phyloP scores from a whole-genome alignment of 2,888 invertebrate genomes.

The Tetramorium bicarinatum region DNA sequence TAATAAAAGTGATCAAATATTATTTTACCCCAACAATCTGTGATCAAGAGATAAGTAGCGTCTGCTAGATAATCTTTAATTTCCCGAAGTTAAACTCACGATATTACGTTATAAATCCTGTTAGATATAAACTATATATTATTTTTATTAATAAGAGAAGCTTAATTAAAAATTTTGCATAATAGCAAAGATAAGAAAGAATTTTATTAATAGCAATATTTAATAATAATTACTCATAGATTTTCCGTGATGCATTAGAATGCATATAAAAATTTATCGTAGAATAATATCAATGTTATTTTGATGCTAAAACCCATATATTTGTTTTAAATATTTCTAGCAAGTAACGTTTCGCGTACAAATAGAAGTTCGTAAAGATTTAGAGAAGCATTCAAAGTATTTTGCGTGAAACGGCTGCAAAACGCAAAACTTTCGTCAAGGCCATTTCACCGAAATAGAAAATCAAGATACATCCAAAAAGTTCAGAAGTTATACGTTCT shows the following conservation, averaged over 20 bases:
- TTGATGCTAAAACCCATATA: not conserved
- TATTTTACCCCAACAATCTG: constrained; percentile 9
- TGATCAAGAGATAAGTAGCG: constrained; percentile 25
- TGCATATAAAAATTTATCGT: not conserved
- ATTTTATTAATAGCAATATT: constrained; percentile 7
- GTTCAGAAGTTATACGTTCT: constrained; percentile 35
- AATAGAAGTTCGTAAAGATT: constrained; percentile 11
- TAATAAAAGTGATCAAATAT: not conserved
- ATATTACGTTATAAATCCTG: not conserved
- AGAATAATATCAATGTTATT: not conserved
- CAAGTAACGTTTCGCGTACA: not conserved
- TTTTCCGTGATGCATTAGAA: not conserved
- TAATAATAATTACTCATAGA: not conserved
- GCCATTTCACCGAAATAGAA: constrained; percentile 20
- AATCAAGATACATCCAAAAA: constrained; percentile 62
- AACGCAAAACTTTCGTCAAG: constrained; percentile 51
- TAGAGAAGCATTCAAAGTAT: not conserved
- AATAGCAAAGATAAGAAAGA: not conserved
- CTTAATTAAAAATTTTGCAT: not conserved
- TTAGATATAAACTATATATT: not conserved
- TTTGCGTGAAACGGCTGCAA: not conserved
- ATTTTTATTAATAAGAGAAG: not conserved
- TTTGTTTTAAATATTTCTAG: not conserved
- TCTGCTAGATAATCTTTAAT: not conserved
- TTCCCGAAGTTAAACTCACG: not conserved